These are phyloP conservation scores for Brachyptera putata DNA, from an alignment of 2,888 invertebrate species.

Conservation along the genomic window DNA sequence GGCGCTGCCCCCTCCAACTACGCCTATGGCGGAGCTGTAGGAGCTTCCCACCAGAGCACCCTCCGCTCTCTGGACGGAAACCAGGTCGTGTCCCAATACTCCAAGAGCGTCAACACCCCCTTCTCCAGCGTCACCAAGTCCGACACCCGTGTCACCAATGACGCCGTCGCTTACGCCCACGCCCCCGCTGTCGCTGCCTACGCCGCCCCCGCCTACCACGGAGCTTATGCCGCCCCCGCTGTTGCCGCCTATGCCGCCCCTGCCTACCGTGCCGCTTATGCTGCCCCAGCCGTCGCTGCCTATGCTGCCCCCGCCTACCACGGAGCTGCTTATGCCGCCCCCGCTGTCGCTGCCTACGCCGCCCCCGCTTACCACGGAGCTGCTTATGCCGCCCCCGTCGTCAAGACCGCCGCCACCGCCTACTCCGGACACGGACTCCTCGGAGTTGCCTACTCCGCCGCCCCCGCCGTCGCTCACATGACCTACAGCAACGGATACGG, in stretches of 20 bases:
- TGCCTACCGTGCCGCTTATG: constrained; percentile 16
- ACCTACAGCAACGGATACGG: constrained; percentile 55
- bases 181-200: constrained; percentile 37
- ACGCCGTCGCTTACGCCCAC: constrained; percentile 45
- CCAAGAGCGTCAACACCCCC: constrained; percentile 56
- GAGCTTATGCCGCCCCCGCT: constrained; percentile 38
- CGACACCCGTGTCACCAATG: constrained; percentile 56
- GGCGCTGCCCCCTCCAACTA: constrained; percentile 26
- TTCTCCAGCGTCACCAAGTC: constrained; percentile 58
- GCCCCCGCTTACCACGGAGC: constrained; percentile 30
- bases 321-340: constrained; percentile 36
- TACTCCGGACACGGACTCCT: constrained; percentile 42
- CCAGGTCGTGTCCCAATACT: constrained; percentile 52
- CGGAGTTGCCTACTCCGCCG: constrained; percentile 58
- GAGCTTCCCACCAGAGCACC: constrained; percentile 52
- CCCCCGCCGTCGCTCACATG: constrained; percentile 59
- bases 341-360: constrained; percentile 29
- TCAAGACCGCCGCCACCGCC: constrained; percentile 28
- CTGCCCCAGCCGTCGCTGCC: constrained; percentile 19
- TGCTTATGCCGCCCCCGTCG: constrained; percentile 32
- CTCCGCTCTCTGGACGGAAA: constrained; percentile 55
- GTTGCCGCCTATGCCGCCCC: constrained; percentile 29
- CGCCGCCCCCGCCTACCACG: too few relatives aligned
- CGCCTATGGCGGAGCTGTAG: constrained; percentile 38
- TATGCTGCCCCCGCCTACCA: constrained; percentile 39